Base-by-base conservation (phyloP, 1,140 invertebrate species). In the Drosophila ananassae region DNA sequence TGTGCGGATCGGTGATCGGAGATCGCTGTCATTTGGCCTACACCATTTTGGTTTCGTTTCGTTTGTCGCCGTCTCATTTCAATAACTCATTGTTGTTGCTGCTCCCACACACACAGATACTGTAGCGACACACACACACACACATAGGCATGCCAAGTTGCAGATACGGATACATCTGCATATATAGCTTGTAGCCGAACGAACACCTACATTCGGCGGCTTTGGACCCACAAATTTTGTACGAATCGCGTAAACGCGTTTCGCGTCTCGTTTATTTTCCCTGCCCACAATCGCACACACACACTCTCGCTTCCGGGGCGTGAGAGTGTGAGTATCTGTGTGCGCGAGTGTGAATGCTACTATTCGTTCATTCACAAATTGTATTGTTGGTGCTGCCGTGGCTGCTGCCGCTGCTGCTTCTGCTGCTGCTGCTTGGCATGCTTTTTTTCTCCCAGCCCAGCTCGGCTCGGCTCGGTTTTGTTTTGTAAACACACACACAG, bases 221-320 rank as follows among this genome's bases (percentile, higher is more conserved):
- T 61, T 61, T 57, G 71, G 48, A 68, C 66, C 66, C 75, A 77
- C 52, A 71, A 77, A 74, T 91, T 91, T 83, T 91, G 90, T 91
- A 91, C 90, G 90, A 91, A 91, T 91, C 90, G 85, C 89, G 89
- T 91, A 89, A 90, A 89, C 90, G 90, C 90, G 90, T 91, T 90
- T 89, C 79, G 79, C 82, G 79, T 87, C 75, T 90, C 87, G 87
- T 90, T 91, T 89, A 83, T 90, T 91, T 91, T 90, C 90, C 90
- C 90, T 91, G 90, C 90, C 90, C 90, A 91, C 90, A 91, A 91
- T 90, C 74, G 41, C 78, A 89, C 90, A 52, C 71, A 84, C 63
- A 89, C 89, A 52, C 60, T 46, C 12, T 25, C n/a, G 21, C 17
- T 1, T 41, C 41, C 4, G 41, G 41, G 41, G 58, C 5, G 30